phyloP scores from a whole-genome alignment of 2,888 invertebrate genomes.

The Eilema caniola region DNA sequence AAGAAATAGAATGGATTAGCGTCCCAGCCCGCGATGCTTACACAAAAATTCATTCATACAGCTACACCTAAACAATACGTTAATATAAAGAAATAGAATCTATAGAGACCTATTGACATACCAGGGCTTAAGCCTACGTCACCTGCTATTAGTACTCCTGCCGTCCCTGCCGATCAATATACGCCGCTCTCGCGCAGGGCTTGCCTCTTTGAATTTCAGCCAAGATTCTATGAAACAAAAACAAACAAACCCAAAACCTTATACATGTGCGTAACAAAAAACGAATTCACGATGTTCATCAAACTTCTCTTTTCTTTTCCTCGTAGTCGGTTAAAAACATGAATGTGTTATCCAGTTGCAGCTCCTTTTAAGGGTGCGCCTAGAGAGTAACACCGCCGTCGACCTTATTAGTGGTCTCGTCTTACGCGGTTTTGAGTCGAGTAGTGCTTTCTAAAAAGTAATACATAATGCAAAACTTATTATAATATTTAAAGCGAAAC shows the following conservation, averaged over 20 bases:
- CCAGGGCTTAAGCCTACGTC: too few relatives aligned
- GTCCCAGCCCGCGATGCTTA: too few relatives aligned
- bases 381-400: constrained; percentile 45
- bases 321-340: constrained; percentile 34
- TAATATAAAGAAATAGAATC: too few relatives aligned
- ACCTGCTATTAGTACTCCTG: not conserved
- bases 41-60: too few relatives aligned
- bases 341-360: constrained; percentile 31
- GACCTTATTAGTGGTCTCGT: constrained; percentile 47
- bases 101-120: too few relatives aligned
- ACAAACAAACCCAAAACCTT: not conserved
- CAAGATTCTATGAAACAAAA: not conserved
- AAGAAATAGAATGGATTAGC: not conserved
- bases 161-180: too few relatives aligned
- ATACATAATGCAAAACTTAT: constrained; percentile 25
- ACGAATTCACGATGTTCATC: not conserved
- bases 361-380: constrained; percentile 43
- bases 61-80: too few relatives aligned
- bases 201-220: not conserved
- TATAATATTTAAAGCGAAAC: constrained; percentile 17
- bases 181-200: not conserved
- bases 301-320: not conserved
- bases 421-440: constrained; percentile 48
- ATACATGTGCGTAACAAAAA: not conserved
- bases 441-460: constrained; percentile 55